Conservation (phyloP, 64 coral and sea anemone genomes). For the Platygyra sinensis region DNA sequence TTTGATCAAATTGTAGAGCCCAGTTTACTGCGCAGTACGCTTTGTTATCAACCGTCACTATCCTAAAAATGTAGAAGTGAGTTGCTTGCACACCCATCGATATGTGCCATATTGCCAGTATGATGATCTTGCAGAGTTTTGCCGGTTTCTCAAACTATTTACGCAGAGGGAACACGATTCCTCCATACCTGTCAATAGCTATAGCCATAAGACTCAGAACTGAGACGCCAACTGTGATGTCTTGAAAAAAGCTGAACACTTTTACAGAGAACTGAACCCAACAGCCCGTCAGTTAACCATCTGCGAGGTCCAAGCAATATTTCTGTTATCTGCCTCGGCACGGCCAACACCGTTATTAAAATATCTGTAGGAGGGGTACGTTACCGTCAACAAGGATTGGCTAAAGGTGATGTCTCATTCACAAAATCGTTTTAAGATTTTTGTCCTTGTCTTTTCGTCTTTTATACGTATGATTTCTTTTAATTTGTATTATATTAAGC, state of each 20-base stretch:
- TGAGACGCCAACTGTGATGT: slow-evolving; percentile 35
- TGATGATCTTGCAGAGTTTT: neutral
- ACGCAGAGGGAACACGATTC: slow-evolving; percentile 12
- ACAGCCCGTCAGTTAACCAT: neutral
- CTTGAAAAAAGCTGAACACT: slow-evolving; percentile 28
- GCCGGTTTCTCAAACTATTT: neutral
- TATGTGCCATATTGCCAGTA: slow-evolving; percentile 6
- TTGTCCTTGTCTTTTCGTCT: too few relatives aligned
- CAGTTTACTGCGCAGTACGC: neutral
- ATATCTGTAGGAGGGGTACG: too few relatives aligned
- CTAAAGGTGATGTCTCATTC: too few relatives aligned
- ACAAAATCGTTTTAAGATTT: too few relatives aligned
- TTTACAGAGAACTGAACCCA: slow-evolving; percentile 30
- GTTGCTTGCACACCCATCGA: slow-evolving; percentile 25
- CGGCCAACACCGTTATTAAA: slow-evolving; percentile 23
- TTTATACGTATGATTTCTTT: too few relatives aligned
- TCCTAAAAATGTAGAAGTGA: slow-evolving; percentile 33
- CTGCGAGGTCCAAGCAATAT: slow-evolving; percentile 23
- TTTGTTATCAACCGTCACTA: neutral
- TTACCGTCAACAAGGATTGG: too few relatives aligned
- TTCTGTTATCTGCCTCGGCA: slow-evolving; percentile 36
- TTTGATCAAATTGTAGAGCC: neutral
- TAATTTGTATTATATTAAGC: too few relatives aligned
- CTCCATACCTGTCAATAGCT: slow-evolving; percentile 37
- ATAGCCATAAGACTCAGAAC: slow-evolving; percentile 25